Conservation (phyloP, 2,888 invertebrate genomes). For the Cheilosia soror region DNA sequence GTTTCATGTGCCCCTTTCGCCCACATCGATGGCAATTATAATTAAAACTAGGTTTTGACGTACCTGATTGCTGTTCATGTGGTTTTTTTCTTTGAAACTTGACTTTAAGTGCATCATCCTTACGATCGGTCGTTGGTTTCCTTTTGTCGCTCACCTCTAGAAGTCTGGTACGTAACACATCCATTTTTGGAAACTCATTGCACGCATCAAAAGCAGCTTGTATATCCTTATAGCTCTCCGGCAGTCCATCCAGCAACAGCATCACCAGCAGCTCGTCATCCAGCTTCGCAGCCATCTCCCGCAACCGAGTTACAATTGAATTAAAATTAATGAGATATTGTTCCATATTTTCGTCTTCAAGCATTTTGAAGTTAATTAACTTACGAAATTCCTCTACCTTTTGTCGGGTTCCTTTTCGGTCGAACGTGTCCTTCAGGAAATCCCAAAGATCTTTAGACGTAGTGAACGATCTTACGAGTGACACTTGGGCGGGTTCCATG, state of each 20-base stretch:
- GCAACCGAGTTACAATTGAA: slow-evolving; percentile 27
- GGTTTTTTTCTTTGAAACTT: not conserved
- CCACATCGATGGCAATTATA: slow-evolving; percentile 20
- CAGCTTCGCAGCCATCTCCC: slow-evolving; percentile 44
- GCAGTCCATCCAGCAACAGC: slow-evolving; percentile 45
- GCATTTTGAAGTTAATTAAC: slow-evolving; percentile 57
- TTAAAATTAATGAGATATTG: slow-evolving; percentile 48
- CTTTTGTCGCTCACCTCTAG: slow-evolving; percentile 14
- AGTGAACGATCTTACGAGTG: slow-evolving; percentile 4
- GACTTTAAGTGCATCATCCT: slow-evolving; percentile 14
- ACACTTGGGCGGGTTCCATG: slow-evolving; percentile 33
- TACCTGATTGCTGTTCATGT: slow-evolving; percentile 7
- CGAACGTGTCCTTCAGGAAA: slow-evolving; percentile 6
- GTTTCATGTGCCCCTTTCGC: slow-evolving; percentile 6
- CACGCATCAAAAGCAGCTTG: slow-evolving; percentile 54
- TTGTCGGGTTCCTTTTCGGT: slow-evolving; percentile 30
- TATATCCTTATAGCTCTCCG: slow-evolving; percentile 36
- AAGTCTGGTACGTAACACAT: not conserved
- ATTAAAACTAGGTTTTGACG: slow-evolving; percentile 26
- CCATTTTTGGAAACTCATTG: slow-evolving; percentile 37
- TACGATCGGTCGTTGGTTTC: slow-evolving; percentile 10
- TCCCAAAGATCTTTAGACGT: slow-evolving; percentile 48
- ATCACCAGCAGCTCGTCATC: slow-evolving; percentile 50
- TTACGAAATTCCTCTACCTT: slow-evolving; percentile 51
- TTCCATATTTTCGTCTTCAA: slow-evolving; percentile 19